Evolutionary conservation across 2,888 invertebrate species (phyloP).

Genomic region (Caenorhabditis sp.): DNA sequence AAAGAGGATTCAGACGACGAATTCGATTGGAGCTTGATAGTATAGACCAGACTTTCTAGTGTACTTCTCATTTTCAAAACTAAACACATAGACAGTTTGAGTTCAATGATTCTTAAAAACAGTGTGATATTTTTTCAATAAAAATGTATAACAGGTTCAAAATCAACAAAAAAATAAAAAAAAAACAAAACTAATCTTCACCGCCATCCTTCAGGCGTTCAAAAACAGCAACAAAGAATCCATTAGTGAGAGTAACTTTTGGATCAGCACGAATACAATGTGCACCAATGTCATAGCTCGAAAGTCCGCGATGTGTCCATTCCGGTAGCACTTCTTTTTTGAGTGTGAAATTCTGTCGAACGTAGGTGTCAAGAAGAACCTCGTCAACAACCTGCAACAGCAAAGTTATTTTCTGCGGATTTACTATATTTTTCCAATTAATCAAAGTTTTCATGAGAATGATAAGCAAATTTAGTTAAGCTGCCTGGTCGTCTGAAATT

Average conservation of each 20-base stretch:
- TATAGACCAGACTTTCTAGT: constrained; percentile 6
- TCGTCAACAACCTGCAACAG: constrained; percentile 29
- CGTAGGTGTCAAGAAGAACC: constrained; percentile 49
- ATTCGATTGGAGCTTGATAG: constrained; percentile 46
- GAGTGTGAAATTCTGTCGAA: constrained; percentile 55
- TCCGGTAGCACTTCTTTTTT: constrained; percentile 70
- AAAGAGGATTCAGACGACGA: constrained; percentile 47
- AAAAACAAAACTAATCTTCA: constrained; percentile 4
- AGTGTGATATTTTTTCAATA: neutral
- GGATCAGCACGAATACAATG: constrained; percentile 83
- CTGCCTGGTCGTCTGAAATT: neutral
- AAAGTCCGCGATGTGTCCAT: constrained; percentile 74
- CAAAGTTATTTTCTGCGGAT: no score
- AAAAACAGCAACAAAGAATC: constrained; percentile 93
- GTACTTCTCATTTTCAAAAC: neutral
- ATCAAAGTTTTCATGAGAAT: neutral
- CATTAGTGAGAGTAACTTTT: constrained; percentile 79
- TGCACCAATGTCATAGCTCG: constrained; percentile 63
- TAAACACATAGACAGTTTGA: neutral
- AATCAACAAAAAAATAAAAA: constrained; percentile 7
- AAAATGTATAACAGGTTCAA: neutral
- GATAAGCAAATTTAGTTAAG: neutral
- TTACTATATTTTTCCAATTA: constrained; percentile 5
- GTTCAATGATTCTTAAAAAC: neutral
- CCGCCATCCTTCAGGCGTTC: constrained; percentile 69